Percentiles rank a stretch among this genome's conserved stretches.
Conservation (phyloP, 1,140 invertebrate genomes). For the Lithobius niger region DNA sequence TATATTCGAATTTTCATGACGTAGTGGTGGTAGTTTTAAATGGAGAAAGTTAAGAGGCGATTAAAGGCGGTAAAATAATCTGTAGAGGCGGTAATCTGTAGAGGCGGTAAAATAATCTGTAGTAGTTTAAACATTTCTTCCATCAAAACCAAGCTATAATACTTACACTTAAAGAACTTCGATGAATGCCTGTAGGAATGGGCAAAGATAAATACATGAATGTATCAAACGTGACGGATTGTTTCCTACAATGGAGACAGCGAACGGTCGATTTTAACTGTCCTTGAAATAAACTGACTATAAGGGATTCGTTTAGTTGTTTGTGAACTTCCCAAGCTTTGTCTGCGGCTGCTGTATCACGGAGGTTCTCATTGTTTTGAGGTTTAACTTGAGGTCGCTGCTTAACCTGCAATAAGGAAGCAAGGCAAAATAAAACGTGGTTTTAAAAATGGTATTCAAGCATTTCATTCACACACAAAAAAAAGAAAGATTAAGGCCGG, state of each 20-base stretch:
- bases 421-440: background rate
- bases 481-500: no score
- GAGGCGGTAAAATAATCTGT: no score
- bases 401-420: background rate
- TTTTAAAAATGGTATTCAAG: no score
- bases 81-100: no score
- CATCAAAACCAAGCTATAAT: slow-evolving; percentile 11
- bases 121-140: no score
- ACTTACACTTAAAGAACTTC: slow-evolving; percentile 53
- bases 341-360: slow-evolving; percentile 38
- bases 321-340: slow-evolving; percentile 61
- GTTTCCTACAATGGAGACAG: slow-evolving; percentile 57
- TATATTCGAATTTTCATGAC: no score
- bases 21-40: no score
- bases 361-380: slow-evolving; percentile 33
- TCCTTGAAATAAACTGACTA: slow-evolving; percentile 71
- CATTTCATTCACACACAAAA: no score
- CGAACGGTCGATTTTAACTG: slow-evolving; percentile 69
- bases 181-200: slow-evolving; percentile 43
- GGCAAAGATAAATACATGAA: slow-evolving; percentile 81
- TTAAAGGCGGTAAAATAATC: no score
- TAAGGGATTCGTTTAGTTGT: slow-evolving; percentile 55
- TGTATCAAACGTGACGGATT: slow-evolving; percentile 73
- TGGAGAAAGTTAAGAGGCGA: no score
- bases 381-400: no score